These are phyloP conservation scores for Sula dactylatra DNA, from an alignment of 2,113 vertebrate genomes.

Conservation along the genomic window DNA sequence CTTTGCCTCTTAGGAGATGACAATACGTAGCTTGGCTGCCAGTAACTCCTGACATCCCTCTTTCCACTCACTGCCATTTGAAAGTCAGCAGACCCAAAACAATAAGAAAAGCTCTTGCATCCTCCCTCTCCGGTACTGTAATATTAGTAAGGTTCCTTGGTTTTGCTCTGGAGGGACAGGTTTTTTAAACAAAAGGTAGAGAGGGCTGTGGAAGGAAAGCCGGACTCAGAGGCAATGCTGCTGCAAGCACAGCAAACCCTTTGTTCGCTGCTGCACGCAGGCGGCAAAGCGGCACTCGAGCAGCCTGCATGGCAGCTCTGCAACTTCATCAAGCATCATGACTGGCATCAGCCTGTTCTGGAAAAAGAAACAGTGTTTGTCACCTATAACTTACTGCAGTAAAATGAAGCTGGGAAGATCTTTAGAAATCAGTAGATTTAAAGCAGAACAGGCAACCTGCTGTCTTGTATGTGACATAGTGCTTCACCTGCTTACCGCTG, in stretches of 20 bases:
- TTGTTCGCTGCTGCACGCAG: not conserved
- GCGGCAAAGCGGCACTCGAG: accelerated
- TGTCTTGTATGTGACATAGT: not conserved
- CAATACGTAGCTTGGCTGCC: not conserved
- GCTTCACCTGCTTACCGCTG: not conserved
- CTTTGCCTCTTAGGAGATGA: not conserved
- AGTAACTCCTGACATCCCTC: not conserved
- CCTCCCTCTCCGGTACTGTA: not conserved
- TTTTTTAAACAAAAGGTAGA: not conserved
- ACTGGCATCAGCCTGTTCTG: not conserved
- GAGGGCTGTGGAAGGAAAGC: not conserved
- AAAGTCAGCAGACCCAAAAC: not conserved
- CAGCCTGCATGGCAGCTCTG: not conserved
- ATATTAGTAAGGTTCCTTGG: not conserved
- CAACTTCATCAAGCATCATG: accelerated
- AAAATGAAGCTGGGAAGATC: not conserved
- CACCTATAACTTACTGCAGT: not conserved
- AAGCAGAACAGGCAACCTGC: not conserved
- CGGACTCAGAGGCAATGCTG: accelerated
- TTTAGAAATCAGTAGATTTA: not conserved
- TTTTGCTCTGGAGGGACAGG: not conserved
- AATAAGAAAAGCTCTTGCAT: not conserved
- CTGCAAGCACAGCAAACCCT: constrained; percentile 6
- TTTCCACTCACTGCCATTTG: not conserved
- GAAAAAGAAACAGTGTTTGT: not conserved